These are phyloP conservation scores for Gastrophysa polygoni DNA, from an alignment of 2,888 invertebrate species.

Conservation along the genomic window DNA sequence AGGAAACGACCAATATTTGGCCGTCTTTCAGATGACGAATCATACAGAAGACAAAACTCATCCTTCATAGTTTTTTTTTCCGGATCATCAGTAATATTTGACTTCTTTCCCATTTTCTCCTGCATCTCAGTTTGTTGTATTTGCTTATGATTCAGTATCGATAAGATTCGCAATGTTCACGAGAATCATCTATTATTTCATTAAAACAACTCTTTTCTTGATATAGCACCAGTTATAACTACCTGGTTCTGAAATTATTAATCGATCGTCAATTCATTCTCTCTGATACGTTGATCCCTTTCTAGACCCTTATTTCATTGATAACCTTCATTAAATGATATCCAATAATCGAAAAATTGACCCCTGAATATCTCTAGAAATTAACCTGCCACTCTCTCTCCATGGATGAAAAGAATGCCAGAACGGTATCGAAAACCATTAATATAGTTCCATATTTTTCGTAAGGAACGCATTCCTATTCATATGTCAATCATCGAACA, in stretches of 20 bases:
- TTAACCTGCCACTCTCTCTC: slow-evolving; percentile 28
- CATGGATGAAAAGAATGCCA: slow-evolving; percentile 23
- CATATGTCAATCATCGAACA: slow-evolving; percentile 42
- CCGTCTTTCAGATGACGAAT: too few species aligned
- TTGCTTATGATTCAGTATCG: too few species aligned
- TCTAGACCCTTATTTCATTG: background rate
- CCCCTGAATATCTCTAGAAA: slow-evolving; percentile 9
- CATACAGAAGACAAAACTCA: too few species aligned
- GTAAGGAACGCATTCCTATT: slow-evolving; percentile 38
- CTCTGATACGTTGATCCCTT: background rate
- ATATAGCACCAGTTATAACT: background rate
- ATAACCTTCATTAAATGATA: slow-evolving; percentile 1
- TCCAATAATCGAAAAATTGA: slow-evolving; percentile 23
- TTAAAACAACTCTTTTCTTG: too few species aligned
- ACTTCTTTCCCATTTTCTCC: too few species aligned
- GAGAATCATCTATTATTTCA: too few species aligned
- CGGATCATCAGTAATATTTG: too few species aligned
- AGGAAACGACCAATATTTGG: too few species aligned
- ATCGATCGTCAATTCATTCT: background rate
- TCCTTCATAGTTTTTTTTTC: too few species aligned
- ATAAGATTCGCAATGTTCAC: too few species aligned
- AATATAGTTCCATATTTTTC: slow-evolving; percentile 40
- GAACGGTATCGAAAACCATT: slow-evolving; percentile 39
- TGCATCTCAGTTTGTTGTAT: too few species aligned
- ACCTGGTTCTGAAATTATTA: background rate